Evolutionary conservation across 2,113 vertebrate species (phyloP).

Genomic region (Collichthys lucidus): DNA sequence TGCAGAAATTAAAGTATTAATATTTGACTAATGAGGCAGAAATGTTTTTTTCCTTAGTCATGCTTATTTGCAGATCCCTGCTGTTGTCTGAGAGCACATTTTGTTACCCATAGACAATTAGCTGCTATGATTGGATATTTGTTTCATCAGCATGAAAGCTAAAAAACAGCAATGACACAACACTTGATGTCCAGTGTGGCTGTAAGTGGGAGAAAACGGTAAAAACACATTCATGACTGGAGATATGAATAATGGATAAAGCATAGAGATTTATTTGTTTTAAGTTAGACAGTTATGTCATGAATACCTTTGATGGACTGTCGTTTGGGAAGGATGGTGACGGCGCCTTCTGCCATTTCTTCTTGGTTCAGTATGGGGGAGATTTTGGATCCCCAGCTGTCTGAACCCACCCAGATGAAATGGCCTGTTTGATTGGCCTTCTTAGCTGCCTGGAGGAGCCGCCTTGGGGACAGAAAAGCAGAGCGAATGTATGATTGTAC

Average conservation of each 20-base stretch:
- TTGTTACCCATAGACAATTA: neutral
- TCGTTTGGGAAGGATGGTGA: conserved; percentile 94
- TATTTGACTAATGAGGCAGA: too few relatives aligned
- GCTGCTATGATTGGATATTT: neutral
- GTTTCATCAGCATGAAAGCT: neutral
- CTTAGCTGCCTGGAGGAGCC: conserved; percentile 92
- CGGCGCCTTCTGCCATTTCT: conserved; percentile 93
- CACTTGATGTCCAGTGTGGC: neutral
- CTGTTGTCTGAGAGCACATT: neutral
- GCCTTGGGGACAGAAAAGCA: conserved; percentile 76
- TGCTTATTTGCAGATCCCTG: too few relatives aligned
- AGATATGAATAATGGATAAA: neutral
- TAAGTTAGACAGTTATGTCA: neutral
- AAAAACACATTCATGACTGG: neutral
- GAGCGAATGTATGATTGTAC: neutral
- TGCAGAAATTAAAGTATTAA: too few relatives aligned
- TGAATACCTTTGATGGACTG: conserved; percentile 91
- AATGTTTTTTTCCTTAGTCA: too few relatives aligned
- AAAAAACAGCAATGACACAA: neutral
- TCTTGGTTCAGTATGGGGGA: conserved; percentile 92
- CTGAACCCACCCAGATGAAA: conserved; percentile 98
- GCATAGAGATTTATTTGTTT: neutral
- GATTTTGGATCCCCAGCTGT: conserved; percentile 98
- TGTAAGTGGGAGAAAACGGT: neutral
- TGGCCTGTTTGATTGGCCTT: conserved; percentile 94